A percentile compares a stretch with the other conserved stretches of the same genome.
Evolutionary conservation across 2,888 invertebrate genomes (phyloP).

Genomic region (Andrena bucephala): DNA sequence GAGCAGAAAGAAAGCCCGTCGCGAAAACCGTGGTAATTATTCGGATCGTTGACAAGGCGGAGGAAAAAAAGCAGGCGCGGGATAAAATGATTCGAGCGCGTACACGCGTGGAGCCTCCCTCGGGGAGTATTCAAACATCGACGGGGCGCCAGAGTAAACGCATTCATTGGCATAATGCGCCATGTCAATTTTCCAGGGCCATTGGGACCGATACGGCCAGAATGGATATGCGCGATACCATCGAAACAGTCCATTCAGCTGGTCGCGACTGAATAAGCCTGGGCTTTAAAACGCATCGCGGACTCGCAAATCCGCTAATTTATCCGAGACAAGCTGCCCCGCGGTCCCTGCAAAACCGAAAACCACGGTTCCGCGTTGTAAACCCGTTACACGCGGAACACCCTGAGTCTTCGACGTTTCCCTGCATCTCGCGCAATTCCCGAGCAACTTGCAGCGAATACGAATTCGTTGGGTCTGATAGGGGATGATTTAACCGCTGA

Average conservation of each 20-base stretch:
- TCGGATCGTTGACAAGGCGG: slow-evolving; percentile 6
- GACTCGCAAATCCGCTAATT: slow-evolving; percentile 57
- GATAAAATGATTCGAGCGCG: slow-evolving; percentile 24
- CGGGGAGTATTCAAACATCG: slow-evolving; percentile 19
- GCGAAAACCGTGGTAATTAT: slow-evolving; percentile 3
- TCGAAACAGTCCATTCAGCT: slow-evolving; percentile 51
- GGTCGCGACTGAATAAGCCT: slow-evolving; percentile 50
- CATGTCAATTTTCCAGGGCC: slow-evolving; percentile 59
- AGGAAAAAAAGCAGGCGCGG: not conserved
- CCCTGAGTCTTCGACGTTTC: not conserved
- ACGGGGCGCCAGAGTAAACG: slow-evolving; percentile 28
- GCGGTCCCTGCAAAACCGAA: slow-evolving; percentile 8
- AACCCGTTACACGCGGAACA: not conserved
- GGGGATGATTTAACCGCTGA: not conserved
- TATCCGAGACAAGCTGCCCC: slow-evolving; percentile 33
- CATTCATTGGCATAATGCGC: slow-evolving; percentile 61
- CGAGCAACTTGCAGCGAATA: not conserved
- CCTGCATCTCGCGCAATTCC: too few relatives aligned
- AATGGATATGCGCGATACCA: slow-evolving; percentile 50
- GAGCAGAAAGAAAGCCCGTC: not conserved
- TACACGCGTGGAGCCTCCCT: not conserved
- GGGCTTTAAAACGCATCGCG: slow-evolving; percentile 56
- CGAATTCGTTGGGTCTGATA: not conserved
- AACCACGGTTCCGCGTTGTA: slow-evolving; percentile 13
- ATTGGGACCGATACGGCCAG: slow-evolving; percentile 48